Evolutionary conservation across 2,888 invertebrate genomes (phyloP).

Genomic region (Dichetophora obliterata): DNA sequence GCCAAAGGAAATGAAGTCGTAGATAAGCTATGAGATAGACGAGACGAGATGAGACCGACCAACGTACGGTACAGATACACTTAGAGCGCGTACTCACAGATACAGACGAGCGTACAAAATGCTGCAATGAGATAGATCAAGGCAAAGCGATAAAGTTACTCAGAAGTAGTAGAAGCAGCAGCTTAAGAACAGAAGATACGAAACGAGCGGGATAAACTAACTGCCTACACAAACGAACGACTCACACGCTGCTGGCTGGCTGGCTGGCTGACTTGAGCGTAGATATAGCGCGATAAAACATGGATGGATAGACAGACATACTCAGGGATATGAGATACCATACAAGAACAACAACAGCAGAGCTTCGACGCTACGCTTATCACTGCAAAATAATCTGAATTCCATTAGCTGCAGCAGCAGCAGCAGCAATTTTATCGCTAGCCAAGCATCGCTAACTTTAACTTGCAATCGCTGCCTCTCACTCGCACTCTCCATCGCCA

Average conservation of each 20-base stretch:
- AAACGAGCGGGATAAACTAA: not conserved
- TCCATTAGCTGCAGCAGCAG: slow-evolving; percentile 62
- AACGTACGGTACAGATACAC: slow-evolving; percentile 22
- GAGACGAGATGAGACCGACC: not conserved
- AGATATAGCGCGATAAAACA: slow-evolving; percentile 32
- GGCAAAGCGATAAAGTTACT: slow-evolving; percentile 52
- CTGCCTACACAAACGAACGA: slow-evolving; percentile 1
- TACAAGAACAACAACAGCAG: slow-evolving; percentile 7
- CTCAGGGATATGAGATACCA: not conserved
- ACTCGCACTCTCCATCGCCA: not conserved
- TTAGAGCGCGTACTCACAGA: not conserved
- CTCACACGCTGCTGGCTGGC: slow-evolving; percentile 29
- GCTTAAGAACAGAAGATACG: slow-evolving; percentile 3
- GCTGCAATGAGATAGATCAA: slow-evolving; percentile 59
- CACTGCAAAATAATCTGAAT: slow-evolving; percentile 68
- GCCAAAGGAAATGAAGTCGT: slow-evolving; percentile 60
- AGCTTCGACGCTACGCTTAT: slow-evolving; percentile 53
- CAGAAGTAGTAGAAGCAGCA: slow-evolving; percentile 20
- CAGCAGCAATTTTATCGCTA: slow-evolving; percentile 25
- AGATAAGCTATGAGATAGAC: slow-evolving; percentile 50
- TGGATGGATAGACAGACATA: slow-evolving; percentile 7
- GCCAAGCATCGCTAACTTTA: slow-evolving; percentile 31
- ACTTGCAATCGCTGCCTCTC: slow-evolving; percentile 6
- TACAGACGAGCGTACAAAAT: not conserved
- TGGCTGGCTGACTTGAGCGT: slow-evolving; percentile 23